Conservation (phyloP, 2,888 invertebrate genomes). For the Cosmorhoe ocellata region DNA sequence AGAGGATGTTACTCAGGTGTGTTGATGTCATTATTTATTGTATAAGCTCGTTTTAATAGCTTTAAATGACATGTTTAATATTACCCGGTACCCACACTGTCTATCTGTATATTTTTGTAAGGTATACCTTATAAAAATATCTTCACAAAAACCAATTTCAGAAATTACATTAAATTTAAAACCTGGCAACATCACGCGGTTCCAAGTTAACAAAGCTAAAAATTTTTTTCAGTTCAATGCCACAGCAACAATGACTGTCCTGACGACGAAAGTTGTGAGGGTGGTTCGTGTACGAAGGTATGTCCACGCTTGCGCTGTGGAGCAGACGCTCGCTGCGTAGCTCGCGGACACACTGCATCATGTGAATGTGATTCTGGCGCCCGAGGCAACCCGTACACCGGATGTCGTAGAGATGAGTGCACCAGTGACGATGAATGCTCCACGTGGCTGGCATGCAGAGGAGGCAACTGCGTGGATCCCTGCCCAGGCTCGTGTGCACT, state of each 20-base stretch:
- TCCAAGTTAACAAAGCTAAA: background rate
- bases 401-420: conserved; percentile 91
- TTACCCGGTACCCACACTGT: too few species aligned
- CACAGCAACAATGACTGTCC: conserved; percentile 93
- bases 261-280: conserved; percentile 90
- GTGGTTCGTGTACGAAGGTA: conserved; percentile 90
- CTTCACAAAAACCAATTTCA: too few species aligned
- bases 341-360: conserved; percentile 89
- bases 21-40: background rate
- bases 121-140: too few species aligned
- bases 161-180: too few species aligned
- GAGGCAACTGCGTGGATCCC: conserved; percentile 90
- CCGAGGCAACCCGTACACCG: conserved; percentile 90
- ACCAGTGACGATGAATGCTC: conserved; percentile 89
- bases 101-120: too few species aligned
- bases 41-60: background rate
- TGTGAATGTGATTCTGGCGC: conserved; percentile 90
- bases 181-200: too few species aligned
- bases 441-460: conserved; percentile 89
- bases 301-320: conserved; percentile 92
- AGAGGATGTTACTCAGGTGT: conserved; percentile 88
- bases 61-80: too few species aligned
- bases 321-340: conserved; percentile 88
- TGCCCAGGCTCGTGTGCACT: conserved; percentile 93
- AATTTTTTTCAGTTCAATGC: conserved; percentile 86